phyloP scores from a whole-genome alignment of 2,888 invertebrate genomes.

The Dusona sp. region DNA sequence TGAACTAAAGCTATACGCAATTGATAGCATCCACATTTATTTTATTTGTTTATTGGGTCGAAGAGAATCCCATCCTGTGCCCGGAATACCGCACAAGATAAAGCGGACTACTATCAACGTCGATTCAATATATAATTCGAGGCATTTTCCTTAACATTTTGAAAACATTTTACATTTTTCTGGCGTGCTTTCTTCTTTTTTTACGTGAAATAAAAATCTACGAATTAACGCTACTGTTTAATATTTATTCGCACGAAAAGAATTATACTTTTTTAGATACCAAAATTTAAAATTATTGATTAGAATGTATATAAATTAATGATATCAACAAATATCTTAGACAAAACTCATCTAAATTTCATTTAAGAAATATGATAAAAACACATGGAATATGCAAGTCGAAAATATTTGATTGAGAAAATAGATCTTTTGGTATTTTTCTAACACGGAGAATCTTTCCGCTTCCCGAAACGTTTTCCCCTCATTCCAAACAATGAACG shows the following conservation, averaged over 20 bases:
- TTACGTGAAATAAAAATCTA: slow-evolving; percentile 20
- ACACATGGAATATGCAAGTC: background rate
- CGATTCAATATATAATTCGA: background rate
- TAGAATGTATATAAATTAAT: no score
- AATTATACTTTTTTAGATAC: background rate
- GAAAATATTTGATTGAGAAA: background rate
- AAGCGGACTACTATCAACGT: background rate
- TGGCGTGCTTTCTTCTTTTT: slow-evolving; percentile 14
- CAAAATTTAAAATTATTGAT: background rate
- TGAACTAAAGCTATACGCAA: slow-evolving; percentile 61
- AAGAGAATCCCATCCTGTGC: background rate
- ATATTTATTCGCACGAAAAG: background rate
- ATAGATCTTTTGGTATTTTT: background rate
- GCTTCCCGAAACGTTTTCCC: background rate
- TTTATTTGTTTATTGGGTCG: background rate
- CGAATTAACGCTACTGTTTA: background rate
- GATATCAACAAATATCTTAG: background rate
- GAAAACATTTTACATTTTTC: slow-evolving; percentile 28
- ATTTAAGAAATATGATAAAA: background rate
- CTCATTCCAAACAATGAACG: background rate
- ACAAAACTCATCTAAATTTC: background rate
- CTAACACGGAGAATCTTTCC: background rate
- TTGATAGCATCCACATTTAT: slow-evolving; percentile 20
- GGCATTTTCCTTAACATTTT: slow-evolving; percentile 32
- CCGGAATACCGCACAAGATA: background rate